phyloP scores from a whole-genome alignment of 2,888 invertebrate species.

The Branchellion lobata region DNA sequence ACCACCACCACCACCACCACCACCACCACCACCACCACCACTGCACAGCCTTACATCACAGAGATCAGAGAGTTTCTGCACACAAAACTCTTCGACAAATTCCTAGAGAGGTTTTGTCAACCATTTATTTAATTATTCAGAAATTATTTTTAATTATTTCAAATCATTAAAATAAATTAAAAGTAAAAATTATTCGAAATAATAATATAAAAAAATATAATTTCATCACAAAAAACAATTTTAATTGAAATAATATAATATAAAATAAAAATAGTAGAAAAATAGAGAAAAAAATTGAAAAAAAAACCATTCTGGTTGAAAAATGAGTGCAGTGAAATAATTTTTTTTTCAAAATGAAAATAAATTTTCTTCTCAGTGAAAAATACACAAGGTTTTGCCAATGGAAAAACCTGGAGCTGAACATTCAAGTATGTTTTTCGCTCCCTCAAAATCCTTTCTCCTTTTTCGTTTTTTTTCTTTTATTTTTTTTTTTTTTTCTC shows the following conservation, averaged over 20 bases:
- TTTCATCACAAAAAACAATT: too few relatives aligned
- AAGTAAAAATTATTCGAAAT: background rate
- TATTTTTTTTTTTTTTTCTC: too few relatives aligned
- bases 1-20: background rate
- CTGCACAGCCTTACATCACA: constrained; percentile 89
- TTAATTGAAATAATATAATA: too few relatives aligned
- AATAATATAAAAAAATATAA: too few relatives aligned
- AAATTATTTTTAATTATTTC: too few relatives aligned
- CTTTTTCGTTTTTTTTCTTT: background rate
- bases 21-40: background rate
- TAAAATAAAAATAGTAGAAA: background rate
- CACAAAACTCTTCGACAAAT: constrained; percentile 94
- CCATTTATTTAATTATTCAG: too few relatives aligned
- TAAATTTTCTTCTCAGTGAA: too few relatives aligned
- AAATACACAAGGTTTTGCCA: constrained; percentile 99
- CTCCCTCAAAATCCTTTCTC: too few relatives aligned
- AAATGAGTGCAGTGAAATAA: too few relatives aligned
- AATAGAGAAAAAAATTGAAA: too few relatives aligned
- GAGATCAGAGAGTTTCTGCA: constrained; percentile 97
- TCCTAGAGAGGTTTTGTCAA: constrained; percentile 96
- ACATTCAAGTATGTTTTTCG: constrained; percentile 78
- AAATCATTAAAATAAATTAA: background rate
- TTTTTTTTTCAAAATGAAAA: too few relatives aligned
- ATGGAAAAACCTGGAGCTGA: constrained; percentile 99
- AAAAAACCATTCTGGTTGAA: too few relatives aligned